Conservation (phyloP, 2,113 vertebrate genomes). For the Danionella cerebrum region DNA sequence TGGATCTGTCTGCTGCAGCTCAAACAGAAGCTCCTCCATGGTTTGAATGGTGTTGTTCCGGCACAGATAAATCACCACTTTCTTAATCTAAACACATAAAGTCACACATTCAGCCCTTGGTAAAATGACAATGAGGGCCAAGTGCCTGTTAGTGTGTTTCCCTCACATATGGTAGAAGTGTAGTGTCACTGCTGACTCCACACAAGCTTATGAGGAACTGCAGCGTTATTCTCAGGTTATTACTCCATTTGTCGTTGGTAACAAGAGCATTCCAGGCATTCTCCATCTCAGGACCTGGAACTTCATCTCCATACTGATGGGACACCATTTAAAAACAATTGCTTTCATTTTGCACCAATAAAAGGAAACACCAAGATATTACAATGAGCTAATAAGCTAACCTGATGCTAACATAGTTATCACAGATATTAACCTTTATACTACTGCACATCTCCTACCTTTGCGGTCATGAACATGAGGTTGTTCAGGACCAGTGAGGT, state of each 20-base stretch:
- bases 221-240: slow-evolving; percentile 86
- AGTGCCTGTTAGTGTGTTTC: neutral
- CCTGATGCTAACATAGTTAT: too few species aligned
- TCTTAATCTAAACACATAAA: slow-evolving; percentile 79
- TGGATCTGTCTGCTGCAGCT: slow-evolving; percentile 94
- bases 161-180: slow-evolving; percentile 88
- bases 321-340: neutral
- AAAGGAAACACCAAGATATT: too few species aligned
- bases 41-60: slow-evolving; percentile 98
- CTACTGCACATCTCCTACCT: slow-evolving; percentile 62
- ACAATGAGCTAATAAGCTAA: too few species aligned
- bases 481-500: slow-evolving; percentile 95
- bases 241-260: slow-evolving; percentile 94
- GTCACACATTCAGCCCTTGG: neutral
- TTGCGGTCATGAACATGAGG: slow-evolving; percentile 99
- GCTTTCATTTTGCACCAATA: too few species aligned
- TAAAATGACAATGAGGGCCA: neutral
- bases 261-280: slow-evolving; percentile 96
- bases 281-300: slow-evolving; percentile 92
- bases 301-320: slow-evolving; percentile 88
- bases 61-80: slow-evolving; percentile 92
- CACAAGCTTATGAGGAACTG: slow-evolving; percentile 96
- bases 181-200: slow-evolving; percentile 94
- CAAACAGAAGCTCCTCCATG: slow-evolving; percentile 96
- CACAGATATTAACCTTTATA: too few species aligned